These are phyloP conservation scores for Meghimatium bilineatum DNA, from an alignment of 2,888 invertebrate genomes.

Conservation along the genomic window DNA sequence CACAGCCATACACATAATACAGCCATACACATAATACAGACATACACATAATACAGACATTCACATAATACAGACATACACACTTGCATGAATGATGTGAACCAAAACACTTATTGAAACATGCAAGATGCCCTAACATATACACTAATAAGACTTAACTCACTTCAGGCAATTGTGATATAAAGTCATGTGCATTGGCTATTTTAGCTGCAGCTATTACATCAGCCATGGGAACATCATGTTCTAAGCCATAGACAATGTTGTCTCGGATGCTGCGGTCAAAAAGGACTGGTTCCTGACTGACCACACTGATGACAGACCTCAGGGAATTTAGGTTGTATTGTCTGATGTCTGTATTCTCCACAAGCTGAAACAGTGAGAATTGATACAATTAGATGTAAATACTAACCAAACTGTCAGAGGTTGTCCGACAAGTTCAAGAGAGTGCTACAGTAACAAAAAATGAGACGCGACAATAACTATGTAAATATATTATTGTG, in stretches of 20 bases:
- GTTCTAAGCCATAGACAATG: constrained; percentile 82
- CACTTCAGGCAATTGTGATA: constrained; percentile 66
- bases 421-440: background rate
- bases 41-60: too few species aligned
- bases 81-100: too few species aligned
- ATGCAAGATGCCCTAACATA: too few species aligned
- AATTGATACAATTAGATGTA: too few species aligned
- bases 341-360: constrained; percentile 81
- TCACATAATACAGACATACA: too few species aligned
- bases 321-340: constrained; percentile 84
- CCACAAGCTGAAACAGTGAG: constrained; percentile 69
- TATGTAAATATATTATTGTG: too few species aligned
- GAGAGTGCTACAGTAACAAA: background rate
- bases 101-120: too few species aligned
- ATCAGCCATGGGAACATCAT: constrained; percentile 70
- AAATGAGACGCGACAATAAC: too few species aligned
- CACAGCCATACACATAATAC: too few species aligned
- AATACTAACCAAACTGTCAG: too few species aligned
- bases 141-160: too few species aligned
- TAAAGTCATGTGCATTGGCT: constrained; percentile 74
- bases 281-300: constrained; percentile 87
- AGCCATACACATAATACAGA: too few species aligned
- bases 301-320: constrained; percentile 89
- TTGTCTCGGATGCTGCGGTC: constrained; percentile 79
- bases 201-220: constrained; percentile 69